Conservation (phyloP, 2,888 invertebrate genomes). For the Lymantria monacha region DNA sequence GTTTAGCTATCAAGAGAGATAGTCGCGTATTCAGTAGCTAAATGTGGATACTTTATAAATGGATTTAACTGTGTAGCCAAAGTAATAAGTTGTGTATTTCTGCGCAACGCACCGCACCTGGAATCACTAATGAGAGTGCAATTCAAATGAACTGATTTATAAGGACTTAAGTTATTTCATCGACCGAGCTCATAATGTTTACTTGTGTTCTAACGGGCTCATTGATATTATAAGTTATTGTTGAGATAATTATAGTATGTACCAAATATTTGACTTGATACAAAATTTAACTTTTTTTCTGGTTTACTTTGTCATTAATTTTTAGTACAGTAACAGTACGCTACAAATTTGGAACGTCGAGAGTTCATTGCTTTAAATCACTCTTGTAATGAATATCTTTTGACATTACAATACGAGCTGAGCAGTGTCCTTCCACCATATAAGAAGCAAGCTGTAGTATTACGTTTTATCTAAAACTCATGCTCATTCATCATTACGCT, state of each 20-base stretch:
- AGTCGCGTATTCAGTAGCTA: constrained; percentile 50
- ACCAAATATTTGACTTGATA: constrained; percentile 44
- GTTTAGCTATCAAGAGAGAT: constrained; percentile 53
- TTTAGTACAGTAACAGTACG: no score
- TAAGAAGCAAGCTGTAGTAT: no score
- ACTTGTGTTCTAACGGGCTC: constrained; percentile 67
- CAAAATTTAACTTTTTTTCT: constrained; percentile 19
- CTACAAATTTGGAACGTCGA: no score
- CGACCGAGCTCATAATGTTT: constrained; percentile 63
- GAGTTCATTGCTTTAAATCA: no score
- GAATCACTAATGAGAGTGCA: constrained; percentile 78
- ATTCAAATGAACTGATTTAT: constrained; percentile 80
- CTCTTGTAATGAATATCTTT: no score
- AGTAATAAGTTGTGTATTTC: constrained; percentile 78
- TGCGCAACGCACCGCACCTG: constrained; percentile 58
- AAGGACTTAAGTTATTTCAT: constrained; percentile 74
- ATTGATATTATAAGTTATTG: constrained; percentile 56
- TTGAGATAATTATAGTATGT: constrained; percentile 37
- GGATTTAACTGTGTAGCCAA: constrained; percentile 66
- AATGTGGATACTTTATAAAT: constrained; percentile 54
- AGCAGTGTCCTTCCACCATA: not conserved
- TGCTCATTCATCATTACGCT: no score
- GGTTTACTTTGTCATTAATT: constrained; percentile 20
- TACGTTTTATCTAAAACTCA: no score
- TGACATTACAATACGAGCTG: no score